These are phyloP conservation scores for Camelus dromedarius DNA, from an alignment of 2,113 vertebrate genomes.

Conservation along the genomic window DNA sequence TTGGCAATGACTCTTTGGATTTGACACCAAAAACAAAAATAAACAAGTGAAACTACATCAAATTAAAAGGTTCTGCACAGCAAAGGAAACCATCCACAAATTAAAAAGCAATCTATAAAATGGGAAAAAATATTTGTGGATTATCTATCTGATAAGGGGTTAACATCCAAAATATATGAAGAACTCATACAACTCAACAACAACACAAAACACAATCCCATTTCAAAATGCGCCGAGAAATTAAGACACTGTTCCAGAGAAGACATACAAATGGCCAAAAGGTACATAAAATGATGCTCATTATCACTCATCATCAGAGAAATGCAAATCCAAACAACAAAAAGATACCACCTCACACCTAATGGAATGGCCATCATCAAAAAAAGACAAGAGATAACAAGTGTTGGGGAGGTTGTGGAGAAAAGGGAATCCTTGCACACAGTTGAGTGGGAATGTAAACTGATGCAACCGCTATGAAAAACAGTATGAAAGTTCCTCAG, in stretches of 20 bases:
- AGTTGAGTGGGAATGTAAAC: background rate
- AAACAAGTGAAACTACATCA: background rate
- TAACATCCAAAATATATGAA: background rate
- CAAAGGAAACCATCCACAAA: background rate
- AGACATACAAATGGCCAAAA: background rate
- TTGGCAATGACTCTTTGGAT: background rate
- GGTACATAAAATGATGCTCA: background rate
- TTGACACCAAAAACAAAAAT: conserved; percentile 24
- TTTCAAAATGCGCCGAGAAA: background rate
- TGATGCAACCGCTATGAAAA: background rate
- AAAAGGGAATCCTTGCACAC: background rate
- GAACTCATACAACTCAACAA: background rate
- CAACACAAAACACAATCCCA: background rate
- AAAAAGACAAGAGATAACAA: background rate
- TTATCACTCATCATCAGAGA: background rate
- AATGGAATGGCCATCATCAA: background rate
- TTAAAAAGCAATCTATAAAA: background rate
- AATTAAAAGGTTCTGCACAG: background rate
- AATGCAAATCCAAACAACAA: background rate
- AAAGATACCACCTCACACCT: background rate
- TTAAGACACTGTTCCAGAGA: background rate
- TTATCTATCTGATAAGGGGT: background rate
- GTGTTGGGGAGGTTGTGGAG: background rate
- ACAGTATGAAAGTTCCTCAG: background rate
- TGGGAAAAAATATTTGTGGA: background rate